Evolutionary conservation across 2,113 vertebrate species (phyloP).

Genomic region (Camelus bactrianus): DNA sequence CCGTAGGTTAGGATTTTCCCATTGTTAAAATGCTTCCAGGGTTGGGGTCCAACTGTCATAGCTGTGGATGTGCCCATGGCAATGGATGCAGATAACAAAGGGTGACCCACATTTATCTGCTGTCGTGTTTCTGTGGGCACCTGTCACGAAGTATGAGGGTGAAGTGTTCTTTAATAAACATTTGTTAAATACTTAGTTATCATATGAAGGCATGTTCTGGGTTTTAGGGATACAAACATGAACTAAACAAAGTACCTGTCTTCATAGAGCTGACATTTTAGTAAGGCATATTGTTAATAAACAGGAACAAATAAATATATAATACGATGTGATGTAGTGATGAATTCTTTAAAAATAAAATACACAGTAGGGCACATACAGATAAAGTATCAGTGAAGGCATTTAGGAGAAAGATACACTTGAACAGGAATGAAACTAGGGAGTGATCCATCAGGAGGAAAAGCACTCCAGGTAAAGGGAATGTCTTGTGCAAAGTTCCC

Average conservation of each 20-base stretch:
- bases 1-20: background rate
- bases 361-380: background rate
- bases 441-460: background rate
- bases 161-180: background rate
- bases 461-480: background rate
- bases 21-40: background rate
- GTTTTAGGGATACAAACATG: background rate
- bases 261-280: background rate
- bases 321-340: background rate
- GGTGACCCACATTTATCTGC: background rate
- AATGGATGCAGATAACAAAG: background rate
- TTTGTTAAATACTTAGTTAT: background rate
- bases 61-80: background rate
- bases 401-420: background rate
- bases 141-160: background rate
- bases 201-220: background rate
- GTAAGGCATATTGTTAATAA: background rate
- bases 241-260: background rate
- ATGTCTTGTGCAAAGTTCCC: background rate
- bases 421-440: background rate
- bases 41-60: background rate
- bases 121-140: background rate
- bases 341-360: constrained; percentile 9
- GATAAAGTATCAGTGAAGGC: background rate
- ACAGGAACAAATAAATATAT: background rate